Conservation (phyloP, 2,888 invertebrate genomes). For the Timema podura region DNA sequence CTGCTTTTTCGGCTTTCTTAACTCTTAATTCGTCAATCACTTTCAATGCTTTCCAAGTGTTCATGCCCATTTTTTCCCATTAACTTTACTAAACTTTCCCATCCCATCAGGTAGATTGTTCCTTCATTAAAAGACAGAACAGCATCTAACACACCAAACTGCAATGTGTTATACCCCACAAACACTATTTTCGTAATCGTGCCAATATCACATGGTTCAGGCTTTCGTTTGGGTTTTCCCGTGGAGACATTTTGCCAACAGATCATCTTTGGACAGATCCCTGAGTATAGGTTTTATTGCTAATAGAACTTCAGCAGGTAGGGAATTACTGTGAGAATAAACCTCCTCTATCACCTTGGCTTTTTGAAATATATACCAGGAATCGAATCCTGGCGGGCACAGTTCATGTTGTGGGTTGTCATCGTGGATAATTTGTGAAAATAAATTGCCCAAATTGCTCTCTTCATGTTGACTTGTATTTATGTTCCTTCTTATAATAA, state of each 20-base stretch:
- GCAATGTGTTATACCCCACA: slow-evolving; percentile 1
- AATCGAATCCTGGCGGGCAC: slow-evolving; percentile 21
- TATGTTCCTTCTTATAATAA: slow-evolving; percentile 21
- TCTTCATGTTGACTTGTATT: slow-evolving; percentile 19
- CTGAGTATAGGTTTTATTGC: slow-evolving; percentile 26
- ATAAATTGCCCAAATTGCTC: slow-evolving; percentile 25
- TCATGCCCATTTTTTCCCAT: no score
- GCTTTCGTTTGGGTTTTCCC: slow-evolving; percentile 7
- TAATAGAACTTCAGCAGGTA: no score
- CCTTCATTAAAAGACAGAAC: no score
- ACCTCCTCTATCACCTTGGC: not conserved
- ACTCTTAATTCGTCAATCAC: no score
- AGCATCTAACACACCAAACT: not conserved
- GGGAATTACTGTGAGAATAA: slow-evolving; percentile 16
- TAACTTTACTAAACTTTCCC: no score
- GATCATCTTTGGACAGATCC: slow-evolving; percentile 18
- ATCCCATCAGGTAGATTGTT: no score
- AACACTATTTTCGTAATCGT: not conserved
- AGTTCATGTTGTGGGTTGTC: slow-evolving; percentile 22
- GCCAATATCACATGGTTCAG: not conserved
- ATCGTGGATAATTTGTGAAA: slow-evolving; percentile 23
- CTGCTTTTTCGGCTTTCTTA: no score
- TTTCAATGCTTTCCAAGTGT: no score
- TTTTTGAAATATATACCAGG: slow-evolving; percentile 6
- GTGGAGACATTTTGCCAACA: slow-evolving; percentile 19